Evolutionary conservation across 2,113 vertebrate species (phyloP).

Genomic region (Pelecanoides urinatrix): DNA sequence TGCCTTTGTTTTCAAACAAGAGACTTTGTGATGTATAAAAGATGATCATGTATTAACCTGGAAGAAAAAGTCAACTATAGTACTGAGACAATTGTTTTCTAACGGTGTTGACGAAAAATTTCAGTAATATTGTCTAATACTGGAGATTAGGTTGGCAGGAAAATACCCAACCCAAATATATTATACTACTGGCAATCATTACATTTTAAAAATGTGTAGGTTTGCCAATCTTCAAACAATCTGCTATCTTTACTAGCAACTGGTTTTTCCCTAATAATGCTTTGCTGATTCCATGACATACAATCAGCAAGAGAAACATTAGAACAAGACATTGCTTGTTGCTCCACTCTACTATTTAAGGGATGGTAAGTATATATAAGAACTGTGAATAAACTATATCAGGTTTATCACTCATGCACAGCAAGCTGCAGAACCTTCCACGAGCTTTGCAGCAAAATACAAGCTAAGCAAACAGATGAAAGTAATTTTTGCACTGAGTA

Average conservation of each 20-base stretch:
- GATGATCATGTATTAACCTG: background rate
- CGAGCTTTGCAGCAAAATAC: background rate
- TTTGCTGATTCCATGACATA: background rate
- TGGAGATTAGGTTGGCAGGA: background rate
- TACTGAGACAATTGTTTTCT: background rate
- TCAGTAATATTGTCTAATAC: background rate
- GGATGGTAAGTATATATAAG: background rate
- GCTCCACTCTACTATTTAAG: background rate
- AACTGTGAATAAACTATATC: background rate
- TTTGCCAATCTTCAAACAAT: background rate
- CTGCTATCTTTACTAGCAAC: background rate
- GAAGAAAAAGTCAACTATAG: background rate
- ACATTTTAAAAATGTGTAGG: background rate
- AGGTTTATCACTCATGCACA: background rate
- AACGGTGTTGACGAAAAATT: fast-evolving
- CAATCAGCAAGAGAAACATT: background rate
- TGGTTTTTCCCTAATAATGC: background rate
- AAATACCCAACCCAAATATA: background rate
- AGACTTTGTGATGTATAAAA: background rate
- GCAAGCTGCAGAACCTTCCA: background rate
- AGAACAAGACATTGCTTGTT: background rate
- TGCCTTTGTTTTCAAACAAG: background rate
- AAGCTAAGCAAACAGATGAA: background rate
- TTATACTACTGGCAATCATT: background rate
- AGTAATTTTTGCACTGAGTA: background rate